Conservation (phyloP, 2,797 vertebrate species). For the Vireo griseus region DNA sequence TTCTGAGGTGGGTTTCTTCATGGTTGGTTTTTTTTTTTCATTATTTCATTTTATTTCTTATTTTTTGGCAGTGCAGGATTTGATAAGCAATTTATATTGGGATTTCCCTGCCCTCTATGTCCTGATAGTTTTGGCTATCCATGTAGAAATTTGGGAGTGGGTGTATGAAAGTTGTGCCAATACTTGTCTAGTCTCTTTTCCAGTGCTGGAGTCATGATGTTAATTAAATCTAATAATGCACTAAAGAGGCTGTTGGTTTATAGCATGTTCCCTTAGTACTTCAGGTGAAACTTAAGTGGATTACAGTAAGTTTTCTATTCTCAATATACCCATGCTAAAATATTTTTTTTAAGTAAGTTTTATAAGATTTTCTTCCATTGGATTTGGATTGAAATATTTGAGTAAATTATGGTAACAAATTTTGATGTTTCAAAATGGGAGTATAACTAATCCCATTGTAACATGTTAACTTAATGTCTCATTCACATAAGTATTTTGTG, state of each 20-base stretch:
- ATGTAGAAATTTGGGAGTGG: background rate
- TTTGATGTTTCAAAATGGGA: background rate
- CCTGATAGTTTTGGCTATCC: background rate
- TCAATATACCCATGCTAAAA: background rate
- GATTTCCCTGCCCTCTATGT: no score
- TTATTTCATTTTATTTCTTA: background rate
- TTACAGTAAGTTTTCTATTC: background rate
- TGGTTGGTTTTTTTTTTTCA: background rate
- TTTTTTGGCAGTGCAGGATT: background rate
- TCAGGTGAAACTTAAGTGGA: background rate
- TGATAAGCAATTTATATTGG: background rate
- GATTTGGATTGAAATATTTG: background rate
- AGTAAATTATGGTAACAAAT: background rate
- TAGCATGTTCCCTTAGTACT: background rate
- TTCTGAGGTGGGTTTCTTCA: background rate
- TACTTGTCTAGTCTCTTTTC: background rate
- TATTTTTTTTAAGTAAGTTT: background rate
- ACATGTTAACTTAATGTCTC: background rate
- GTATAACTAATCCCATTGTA: background rate
- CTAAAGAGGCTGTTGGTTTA: background rate
- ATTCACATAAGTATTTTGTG: background rate
- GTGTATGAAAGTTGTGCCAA: background rate
- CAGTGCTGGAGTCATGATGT: background rate
- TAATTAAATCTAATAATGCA: background rate
- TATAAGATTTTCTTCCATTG: background rate